A percentile compares a stretch with the other conserved stretches of the same genome.
Conservation (phyloP, 2,797 vertebrate species). For the Chaetophractus vellerosus region DNA sequence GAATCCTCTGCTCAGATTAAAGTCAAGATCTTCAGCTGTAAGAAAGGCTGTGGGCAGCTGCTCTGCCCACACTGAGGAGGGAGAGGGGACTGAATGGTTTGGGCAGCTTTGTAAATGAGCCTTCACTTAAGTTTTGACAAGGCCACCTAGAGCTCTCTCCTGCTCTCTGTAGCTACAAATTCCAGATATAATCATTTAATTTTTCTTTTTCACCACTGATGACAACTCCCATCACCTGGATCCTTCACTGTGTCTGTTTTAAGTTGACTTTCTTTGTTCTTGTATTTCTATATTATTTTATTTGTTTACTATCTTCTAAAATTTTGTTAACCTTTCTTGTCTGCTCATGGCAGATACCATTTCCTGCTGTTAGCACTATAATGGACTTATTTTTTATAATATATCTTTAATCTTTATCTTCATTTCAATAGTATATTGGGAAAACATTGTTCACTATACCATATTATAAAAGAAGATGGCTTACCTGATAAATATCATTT, state of each 20-base stretch:
- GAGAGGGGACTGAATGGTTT: background rate
- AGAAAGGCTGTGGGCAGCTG: background rate
- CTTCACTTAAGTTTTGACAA: background rate
- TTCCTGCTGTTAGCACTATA: background rate
- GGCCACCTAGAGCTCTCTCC: background rate
- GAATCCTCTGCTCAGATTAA: background rate
- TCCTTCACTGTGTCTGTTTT: background rate
- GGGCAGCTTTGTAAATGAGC: background rate
- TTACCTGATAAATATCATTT: conserved; percentile 9
- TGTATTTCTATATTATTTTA: background rate
- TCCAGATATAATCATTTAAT: background rate
- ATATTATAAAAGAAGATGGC: background rate
- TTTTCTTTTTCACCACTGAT: background rate
- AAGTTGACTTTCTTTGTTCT: background rate
- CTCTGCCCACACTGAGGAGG: background rate
- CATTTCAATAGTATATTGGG: background rate
- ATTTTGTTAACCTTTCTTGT: background rate
- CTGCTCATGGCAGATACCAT: background rate
- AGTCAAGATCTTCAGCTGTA: background rate
- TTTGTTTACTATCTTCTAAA: background rate
- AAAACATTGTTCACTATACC: background rate
- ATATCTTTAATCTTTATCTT: background rate
- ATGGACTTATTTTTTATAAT: background rate
- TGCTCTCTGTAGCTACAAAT: background rate
- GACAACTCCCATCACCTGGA: background rate